Percentiles rank a stretch among this genome's conserved stretches.
Conservation (phyloP, 2,113 vertebrate genomes). For the Callopanchax toddi region DNA sequence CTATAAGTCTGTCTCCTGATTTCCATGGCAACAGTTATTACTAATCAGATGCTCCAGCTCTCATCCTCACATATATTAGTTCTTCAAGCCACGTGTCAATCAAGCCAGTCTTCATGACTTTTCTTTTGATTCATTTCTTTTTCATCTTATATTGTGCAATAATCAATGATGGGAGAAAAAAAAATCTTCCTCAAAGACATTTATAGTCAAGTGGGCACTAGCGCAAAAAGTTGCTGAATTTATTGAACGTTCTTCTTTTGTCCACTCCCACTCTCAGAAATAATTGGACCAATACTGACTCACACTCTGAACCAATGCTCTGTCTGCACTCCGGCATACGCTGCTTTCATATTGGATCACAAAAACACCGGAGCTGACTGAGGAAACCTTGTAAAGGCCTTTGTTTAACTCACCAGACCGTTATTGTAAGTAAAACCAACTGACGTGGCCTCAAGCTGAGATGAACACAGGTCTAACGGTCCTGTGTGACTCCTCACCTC, state of each 20-base stretch:
- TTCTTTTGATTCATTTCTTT: not conserved
- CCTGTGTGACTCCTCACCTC: constrained; percentile 6
- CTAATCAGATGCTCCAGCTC: constrained; percentile 36
- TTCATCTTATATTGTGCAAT: constrained; percentile 11
- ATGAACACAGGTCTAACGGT: not conserved
- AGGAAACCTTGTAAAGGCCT: constrained; percentile 5
- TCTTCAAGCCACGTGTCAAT: constrained; percentile 37
- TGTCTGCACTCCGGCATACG: constrained; percentile 36
- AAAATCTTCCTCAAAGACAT: constrained; percentile 26
- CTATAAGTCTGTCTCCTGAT: constrained; percentile 27
- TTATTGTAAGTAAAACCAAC: not conserved
- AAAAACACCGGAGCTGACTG: constrained; percentile 42
- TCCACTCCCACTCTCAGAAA: constrained; percentile 30
- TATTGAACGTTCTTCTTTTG: constrained; percentile 17
- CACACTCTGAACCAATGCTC: constrained; percentile 5
- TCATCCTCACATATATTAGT: constrained; percentile 18
- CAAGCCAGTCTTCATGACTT: constrained; percentile 25
- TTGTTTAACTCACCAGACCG: constrained; percentile 14
- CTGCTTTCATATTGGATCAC: constrained; percentile 42
- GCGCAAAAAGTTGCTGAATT: constrained; percentile 24
- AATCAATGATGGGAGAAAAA: constrained; percentile 4
- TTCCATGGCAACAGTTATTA: constrained; percentile 32
- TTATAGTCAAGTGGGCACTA: constrained; percentile 16
- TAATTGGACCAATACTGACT: constrained; percentile 41
- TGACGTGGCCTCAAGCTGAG: constrained; percentile 8